phyloP scores from a whole-genome alignment of 1,140 invertebrate genomes.

The Caenorhabditis remanei region DNA sequence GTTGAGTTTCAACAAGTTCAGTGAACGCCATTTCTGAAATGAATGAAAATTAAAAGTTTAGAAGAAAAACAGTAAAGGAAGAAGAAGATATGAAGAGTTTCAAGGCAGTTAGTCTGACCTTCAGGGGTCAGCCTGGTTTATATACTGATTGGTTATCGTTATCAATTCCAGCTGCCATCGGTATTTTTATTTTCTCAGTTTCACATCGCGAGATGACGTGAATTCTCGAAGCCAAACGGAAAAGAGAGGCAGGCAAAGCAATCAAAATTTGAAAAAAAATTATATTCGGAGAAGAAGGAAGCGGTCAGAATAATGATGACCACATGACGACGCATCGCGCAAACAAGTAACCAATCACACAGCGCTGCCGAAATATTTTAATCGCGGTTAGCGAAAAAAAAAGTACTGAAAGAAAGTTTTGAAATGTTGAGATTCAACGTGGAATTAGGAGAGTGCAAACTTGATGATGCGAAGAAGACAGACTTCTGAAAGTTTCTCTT shows the following conservation, averaged over 20 bases:
- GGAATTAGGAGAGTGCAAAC: too few species aligned
- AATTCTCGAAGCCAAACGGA: not conserved
- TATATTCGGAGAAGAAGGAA: constrained; percentile 36
- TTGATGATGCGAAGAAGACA: too few species aligned
- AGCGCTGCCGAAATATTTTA: constrained; percentile 23
- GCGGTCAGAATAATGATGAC: constrained; percentile 38
- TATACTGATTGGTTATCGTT: constrained; percentile 33
- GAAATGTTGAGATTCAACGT: not conserved
- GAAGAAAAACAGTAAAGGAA: not conserved
- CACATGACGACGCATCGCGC: constrained; percentile 47
- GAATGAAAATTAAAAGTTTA: not conserved
- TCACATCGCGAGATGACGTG: not conserved
- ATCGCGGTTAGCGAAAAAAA: not conserved
- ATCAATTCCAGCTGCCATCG: not conserved
- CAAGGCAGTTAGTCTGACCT: not conserved
- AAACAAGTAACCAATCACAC: constrained; percentile 46
- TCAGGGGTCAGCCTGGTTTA: constrained; percentile 19
- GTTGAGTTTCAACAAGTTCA: constrained; percentile 63
- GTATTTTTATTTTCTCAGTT: not conserved
- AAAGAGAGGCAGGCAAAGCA: not conserved
- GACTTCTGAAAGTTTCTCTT: too few species aligned
- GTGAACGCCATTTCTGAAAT: constrained; percentile 64
- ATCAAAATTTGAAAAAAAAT: not conserved
- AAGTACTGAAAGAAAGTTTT: not conserved
- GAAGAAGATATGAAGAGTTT: not conserved